phyloP scores from a whole-genome alignment of 2,113 vertebrate genomes.

The Lates calcarifer region DNA sequence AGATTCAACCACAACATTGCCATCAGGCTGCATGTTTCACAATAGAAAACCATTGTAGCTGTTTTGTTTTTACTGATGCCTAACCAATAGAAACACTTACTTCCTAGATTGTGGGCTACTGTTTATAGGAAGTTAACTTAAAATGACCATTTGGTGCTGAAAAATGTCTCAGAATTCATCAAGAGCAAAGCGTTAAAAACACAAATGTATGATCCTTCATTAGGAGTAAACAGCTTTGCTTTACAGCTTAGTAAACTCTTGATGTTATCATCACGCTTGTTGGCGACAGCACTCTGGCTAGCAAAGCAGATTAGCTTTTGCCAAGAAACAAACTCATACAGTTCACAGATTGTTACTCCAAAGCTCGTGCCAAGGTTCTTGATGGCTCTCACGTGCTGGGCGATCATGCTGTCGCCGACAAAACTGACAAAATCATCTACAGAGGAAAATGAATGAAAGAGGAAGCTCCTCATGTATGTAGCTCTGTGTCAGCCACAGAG shows the following conservation, averaged over 20 bases:
- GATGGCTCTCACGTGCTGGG: constrained; percentile 2
- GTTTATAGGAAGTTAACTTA: background rate
- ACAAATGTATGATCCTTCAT: background rate
- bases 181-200: background rate
- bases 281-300: background rate
- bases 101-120: background rate
- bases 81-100: background rate
- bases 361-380: constrained; percentile 10
- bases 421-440: background rate
- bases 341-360: constrained; percentile 31
- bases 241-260: background rate
- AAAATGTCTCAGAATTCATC: background rate
- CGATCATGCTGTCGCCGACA: background rate
- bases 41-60: background rate
- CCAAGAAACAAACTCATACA: constrained; percentile 37
- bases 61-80: background rate
- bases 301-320: background rate
- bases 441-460: background rate
- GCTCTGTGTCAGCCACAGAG: background rate
- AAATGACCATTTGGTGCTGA: background rate
- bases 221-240: background rate
- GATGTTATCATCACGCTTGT: background rate
- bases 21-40: background rate
- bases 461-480: background rate
- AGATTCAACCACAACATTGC: background rate